phyloP scores from a whole-genome alignment of 37 sponge, comb jelly and placozoan species.

The Mnemiopsis leidyi region DNA sequence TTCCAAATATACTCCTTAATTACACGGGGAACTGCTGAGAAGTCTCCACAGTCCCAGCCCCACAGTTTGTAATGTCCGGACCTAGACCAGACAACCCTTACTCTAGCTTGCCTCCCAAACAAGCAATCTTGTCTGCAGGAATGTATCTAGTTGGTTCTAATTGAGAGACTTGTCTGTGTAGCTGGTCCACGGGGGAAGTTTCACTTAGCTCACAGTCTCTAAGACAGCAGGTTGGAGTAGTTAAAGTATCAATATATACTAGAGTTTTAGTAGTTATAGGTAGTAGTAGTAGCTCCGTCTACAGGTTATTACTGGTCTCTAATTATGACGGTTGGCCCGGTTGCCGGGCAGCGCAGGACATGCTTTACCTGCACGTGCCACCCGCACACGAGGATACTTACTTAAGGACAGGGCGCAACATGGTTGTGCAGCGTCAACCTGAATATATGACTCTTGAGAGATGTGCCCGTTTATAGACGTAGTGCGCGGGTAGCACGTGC shows the following conservation, averaged over 20 bases:
- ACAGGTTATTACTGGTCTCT: not conserved
- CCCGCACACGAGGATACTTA: not conserved
- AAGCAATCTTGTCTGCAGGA: not conserved
- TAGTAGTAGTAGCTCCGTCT: too few relatives aligned
- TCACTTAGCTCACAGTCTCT: too few relatives aligned
- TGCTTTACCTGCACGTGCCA: not conserved
- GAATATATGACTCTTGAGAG: too few relatives aligned
- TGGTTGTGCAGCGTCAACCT: too few relatives aligned
- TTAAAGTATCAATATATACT: too few relatives aligned
- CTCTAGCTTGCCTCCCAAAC: not conserved
- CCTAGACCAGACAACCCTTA: too few relatives aligned
- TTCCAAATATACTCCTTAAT: not conserved
- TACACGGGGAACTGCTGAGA: not conserved
- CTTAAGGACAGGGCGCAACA: not conserved
- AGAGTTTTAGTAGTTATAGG: too few relatives aligned
- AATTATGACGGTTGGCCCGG: not conserved
- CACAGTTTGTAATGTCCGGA: not conserved
- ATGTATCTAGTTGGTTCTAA: not conserved
- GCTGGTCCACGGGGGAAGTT: not conserved
- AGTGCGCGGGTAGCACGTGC: not conserved
- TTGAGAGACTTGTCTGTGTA: not conserved
- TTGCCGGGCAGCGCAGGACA: not conserved
- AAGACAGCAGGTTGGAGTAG: too few relatives aligned
- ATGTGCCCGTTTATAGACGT: not conserved
- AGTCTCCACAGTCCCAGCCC: not conserved